phyloP scores from a whole-genome alignment of 2,113 vertebrate genomes.

The Dromaius novaehollandiae region DNA sequence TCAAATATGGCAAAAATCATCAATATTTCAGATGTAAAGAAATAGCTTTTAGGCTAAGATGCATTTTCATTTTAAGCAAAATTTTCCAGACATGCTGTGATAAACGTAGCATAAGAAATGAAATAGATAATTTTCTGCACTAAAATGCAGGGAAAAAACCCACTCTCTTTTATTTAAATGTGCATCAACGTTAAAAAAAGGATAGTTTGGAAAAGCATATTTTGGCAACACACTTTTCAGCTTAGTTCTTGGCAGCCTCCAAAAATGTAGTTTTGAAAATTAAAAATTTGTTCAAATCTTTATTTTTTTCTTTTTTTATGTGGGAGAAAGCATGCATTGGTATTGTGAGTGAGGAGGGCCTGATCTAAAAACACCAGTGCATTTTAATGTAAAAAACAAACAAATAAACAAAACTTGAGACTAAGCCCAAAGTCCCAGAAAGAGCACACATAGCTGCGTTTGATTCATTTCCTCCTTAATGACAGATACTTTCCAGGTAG shows the following conservation, averaged over 20 bases:
- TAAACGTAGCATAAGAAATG: neutral
- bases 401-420: neutral
- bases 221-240: neutral
- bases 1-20: neutral
- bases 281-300: neutral
- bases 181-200: neutral
- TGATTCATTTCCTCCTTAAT: neutral
- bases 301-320: neutral
- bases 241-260: slow-evolving; percentile 1
- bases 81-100: slow-evolving; percentile 2
- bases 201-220: neutral
- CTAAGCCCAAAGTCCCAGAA: neutral
- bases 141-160: neutral
- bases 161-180: neutral
- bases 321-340: rapidly evolving
- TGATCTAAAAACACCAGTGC: neutral
- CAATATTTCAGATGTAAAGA: neutral
- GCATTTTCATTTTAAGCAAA: neutral
- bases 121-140: neutral
- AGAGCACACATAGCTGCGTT: neutral
- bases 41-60: neutral
- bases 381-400: neutral
- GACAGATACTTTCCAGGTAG: neutral
- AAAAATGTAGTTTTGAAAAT: neutral
- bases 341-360: neutral